These are phyloP conservation scores for Saguinus imperator DNA, from an alignment of 2,113 vertebrate genomes.

Conservation along the genomic window DNA sequence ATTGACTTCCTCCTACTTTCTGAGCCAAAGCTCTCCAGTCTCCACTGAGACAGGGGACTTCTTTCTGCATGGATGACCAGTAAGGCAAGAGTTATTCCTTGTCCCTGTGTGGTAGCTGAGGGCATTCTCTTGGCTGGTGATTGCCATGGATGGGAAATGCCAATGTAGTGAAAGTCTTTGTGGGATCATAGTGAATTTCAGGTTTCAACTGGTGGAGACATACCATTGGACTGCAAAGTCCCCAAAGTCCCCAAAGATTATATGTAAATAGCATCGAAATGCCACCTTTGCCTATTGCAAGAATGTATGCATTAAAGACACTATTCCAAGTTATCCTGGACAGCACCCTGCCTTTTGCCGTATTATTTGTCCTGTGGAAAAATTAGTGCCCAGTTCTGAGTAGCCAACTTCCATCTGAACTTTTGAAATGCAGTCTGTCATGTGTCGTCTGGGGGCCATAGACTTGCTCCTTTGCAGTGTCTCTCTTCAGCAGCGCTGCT, in stretches of 20 bases:
- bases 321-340: not conserved
- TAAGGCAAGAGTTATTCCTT: not conserved
- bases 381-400: not conserved
- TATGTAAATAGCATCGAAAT: not conserved
- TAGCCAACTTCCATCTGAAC: not conserved
- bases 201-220: not conserved
- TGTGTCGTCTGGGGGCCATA: not conserved
- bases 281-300: not conserved
- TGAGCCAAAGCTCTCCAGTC: not conserved
- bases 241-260: not conserved
- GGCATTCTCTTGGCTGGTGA: not conserved
- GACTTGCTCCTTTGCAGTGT: not conserved
- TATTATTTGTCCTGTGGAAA: not conserved
- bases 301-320: not conserved
- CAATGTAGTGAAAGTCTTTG: not conserved
- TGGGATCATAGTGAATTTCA: not conserved
- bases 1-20: not conserved
- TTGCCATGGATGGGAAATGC: not conserved
- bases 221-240: not conserved
- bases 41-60: too few species aligned
- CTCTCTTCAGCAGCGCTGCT: not conserved
- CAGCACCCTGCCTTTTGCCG: not conserved
- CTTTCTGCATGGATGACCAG: not conserved
- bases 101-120: not conserved
- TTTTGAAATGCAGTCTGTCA: not conserved